Percentiles rank a stretch among this genome's conserved stretches.
Conservation (phyloP, 1,140 invertebrate species). For the Apis florea region DNA sequence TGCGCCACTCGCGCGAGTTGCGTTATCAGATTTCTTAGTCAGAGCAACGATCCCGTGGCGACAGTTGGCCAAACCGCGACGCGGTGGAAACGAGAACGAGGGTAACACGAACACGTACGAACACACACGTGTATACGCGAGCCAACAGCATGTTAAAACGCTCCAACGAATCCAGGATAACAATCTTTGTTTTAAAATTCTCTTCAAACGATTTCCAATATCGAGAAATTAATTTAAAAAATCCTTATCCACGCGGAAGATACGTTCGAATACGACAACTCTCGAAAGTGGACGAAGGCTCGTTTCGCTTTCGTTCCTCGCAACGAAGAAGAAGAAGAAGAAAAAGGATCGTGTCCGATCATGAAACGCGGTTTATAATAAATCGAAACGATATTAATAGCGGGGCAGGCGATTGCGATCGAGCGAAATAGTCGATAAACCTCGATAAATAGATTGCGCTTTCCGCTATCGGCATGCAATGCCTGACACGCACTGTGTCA, state of each 20-base stretch:
- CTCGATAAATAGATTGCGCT: constrained; percentile 79
- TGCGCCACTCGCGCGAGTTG: constrained; percentile 6
- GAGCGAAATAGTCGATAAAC: constrained; percentile 74
- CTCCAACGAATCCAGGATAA: not conserved
- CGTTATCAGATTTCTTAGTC: constrained; percentile 43
- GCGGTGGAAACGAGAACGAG: constrained; percentile 30
- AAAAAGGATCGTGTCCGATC: not conserved
- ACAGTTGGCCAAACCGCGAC: constrained; percentile 27
- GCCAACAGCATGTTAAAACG: not conserved
- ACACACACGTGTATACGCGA: not conserved
- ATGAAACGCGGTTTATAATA: not conserved
- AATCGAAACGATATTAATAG: constrained; percentile 20
- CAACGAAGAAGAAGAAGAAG: no score
- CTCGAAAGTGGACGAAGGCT: no score
- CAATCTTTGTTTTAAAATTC: no score
- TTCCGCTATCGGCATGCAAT: constrained; percentile 79
- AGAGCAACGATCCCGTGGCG: constrained; percentile 33
- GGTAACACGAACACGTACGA: not conserved
- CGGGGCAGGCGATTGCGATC: not conserved
- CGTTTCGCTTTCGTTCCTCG: no score
- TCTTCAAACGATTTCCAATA: no score
- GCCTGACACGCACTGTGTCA: constrained; percentile 79
- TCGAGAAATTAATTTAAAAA: no score
- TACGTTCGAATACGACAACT: no score
- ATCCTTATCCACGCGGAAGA: no score